Conservation (phyloP, 2,797 vertebrate genomes). For the Takifugu ocellatus region DNA sequence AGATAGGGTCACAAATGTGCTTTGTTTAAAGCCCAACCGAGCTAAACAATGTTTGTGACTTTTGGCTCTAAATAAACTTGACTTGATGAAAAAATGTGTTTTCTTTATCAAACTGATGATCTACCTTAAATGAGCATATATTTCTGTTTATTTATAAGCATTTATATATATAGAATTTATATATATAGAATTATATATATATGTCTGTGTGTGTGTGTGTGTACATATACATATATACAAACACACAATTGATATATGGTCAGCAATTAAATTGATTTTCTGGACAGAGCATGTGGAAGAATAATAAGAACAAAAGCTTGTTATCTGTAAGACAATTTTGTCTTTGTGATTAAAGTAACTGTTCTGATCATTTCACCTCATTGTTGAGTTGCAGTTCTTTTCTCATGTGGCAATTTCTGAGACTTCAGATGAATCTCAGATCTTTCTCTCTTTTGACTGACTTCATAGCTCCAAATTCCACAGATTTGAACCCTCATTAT, state of each 20-base stretch:
- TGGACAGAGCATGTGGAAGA: conserved; percentile 45
- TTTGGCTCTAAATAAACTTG: no score
- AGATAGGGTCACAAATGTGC: no score
- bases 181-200: no score
- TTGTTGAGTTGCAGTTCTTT: conserved; percentile 39
- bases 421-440: conserved; percentile 20
- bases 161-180: no score
- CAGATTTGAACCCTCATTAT: no score
- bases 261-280: conserved; percentile 54
- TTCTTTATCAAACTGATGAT: conserved; percentile 1
- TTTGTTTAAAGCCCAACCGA: no score
- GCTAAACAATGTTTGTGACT: no score
- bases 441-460: neutral
- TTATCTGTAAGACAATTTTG: conserved; percentile 57
- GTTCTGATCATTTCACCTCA: conserved; percentile 42
- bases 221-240: conserved; percentile 23
- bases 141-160: conserved; percentile 16
- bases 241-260: conserved; percentile 29
- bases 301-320: conserved; percentile 21
- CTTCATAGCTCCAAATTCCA: no score
- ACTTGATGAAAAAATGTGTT: no score
- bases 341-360: conserved; percentile 38
- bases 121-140: conserved; percentile 23
- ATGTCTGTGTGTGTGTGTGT: no score
- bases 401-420: neutral